Evolutionary conservation across 2,113 vertebrate species (phyloP), one percentile per base, ranked within the genome.

Genomic region (Nerophis lumbriciformis): DNA sequence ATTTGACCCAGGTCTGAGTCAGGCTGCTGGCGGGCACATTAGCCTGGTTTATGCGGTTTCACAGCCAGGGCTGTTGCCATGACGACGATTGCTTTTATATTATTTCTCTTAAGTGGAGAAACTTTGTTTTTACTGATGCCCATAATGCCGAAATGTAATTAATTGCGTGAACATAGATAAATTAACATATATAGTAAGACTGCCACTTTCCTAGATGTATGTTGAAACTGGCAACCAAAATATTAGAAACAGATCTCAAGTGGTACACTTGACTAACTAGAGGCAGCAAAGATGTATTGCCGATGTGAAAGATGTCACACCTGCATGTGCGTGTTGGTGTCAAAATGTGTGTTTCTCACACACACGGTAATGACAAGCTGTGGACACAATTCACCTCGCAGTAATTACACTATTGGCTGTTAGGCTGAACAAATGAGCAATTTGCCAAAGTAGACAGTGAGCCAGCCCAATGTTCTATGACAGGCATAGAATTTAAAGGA

Each of bases 1-100:
- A 78, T 79, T 66, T 68, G 45, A 72, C 52, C 67, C 64, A 68
- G 58, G 51, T 56, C 61, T 49, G 65, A 75, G 76, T 78, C 72
- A 63, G 72, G 82, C 80, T 80, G 70, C 78, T 39, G 72, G 71
- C 36, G 61, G 55, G 75, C 71, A 63, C 71, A 75, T 72, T 85
- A 60, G 71, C 47, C 71, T 90, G 85, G 89, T 91, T 87, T 82
- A 87, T 87, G 86, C 83, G 81, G 84, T 89, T 81, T 82, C 74
- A 80, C 69, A 81, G 66, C 65, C 79, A 54, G 68, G 54, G 72
- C 78, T 80, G 90, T 90, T 90, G 88, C 89, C 73, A 90, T 48
- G 73, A 85, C 89, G 77, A 92, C 89, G 50, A 59, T 72, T 81
- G 73, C 70, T 79, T 83, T 80, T 80, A 80, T 79, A 82, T 28